Percentiles rank a stretch among this genome's conserved stretches.
Evolutionary conservation across 1,140 invertebrate species (phyloP).

Genomic region (Drosophila busckii): DNA sequence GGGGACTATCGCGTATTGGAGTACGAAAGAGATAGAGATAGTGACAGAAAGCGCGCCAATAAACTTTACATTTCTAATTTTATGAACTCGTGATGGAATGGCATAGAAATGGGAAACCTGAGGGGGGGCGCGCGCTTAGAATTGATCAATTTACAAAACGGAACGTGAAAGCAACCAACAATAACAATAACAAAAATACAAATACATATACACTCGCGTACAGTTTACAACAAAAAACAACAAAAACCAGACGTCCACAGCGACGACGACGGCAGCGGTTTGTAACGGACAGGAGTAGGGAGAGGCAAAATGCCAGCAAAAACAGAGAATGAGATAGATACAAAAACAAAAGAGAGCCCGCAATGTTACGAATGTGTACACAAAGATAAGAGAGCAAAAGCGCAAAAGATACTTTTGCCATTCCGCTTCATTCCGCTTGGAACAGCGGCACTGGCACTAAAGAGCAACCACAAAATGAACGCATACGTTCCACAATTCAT

Average conservation of each 20-base stretch:
- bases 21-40: neutral
- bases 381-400: constrained; percentile 45
- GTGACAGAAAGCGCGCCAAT: constrained; percentile 43
- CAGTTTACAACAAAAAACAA: constrained; percentile 37
- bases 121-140: neutral
- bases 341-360: constrained; percentile 2
- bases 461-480: constrained; percentile 37
- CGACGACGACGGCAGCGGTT: constrained; percentile 31
- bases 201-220: constrained; percentile 34
- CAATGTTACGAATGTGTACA: constrained; percentile 66
- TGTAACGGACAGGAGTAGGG: constrained; percentile 73
- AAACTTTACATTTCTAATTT: constrained; percentile 47
- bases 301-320: constrained; percentile 60
- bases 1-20: neutral
- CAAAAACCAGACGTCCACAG: constrained; percentile 11
- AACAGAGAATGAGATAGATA: constrained; percentile 41
- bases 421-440: constrained; percentile 19
- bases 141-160: constrained; percentile 41
- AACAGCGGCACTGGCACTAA: constrained; percentile 23
- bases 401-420: neutral
- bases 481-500: constrained; percentile 61
- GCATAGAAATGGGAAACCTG: constrained; percentile 4
- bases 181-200: constrained; percentile 4
- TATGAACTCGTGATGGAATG: constrained; percentile 32
- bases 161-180: constrained; percentile 27